Evolutionary conservation across 2,888 invertebrate genomes (phyloP), one percentile per base, ranked within the genome.

Genomic region (Acanthococcus lagerstroemiae): DNA sequence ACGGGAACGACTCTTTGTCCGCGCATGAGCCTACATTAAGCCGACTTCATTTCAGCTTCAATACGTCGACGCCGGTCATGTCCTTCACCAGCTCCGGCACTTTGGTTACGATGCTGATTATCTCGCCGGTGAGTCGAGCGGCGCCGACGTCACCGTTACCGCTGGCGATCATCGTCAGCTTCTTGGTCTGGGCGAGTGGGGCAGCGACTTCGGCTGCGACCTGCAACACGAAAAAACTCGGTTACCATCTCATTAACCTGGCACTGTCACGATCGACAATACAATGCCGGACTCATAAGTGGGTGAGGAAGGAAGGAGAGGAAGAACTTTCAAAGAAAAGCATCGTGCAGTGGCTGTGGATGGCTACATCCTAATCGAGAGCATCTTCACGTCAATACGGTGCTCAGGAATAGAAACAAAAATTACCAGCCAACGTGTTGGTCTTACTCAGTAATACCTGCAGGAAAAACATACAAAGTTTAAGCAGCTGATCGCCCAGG

Each of bases 201-300:
- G 95, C 95, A 44, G 96, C 93, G 52, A 96, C 90, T 78, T 96
- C 96, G 26, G 95, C 95, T 24, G 95, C 95, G 74, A 96, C 83
- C 95, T 95, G 73, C 44, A 45, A 46, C 2, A 56, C n/a, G 56
- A 66, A 19, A 1, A 22, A 15, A 24, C 12, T n/a, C 12, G 17
- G 21, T 15, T n/a, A 22, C 9, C 9, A 55, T 3, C 17, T 22
- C 55, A 55, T 19, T 3, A 30, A 26, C 37, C 7, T 37, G 37
- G 1, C n/a, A 37, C n/a, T 37, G n/a, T n/a, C n/a, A n/a, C n/a
- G n/a, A n/a, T n/a, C n/a, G n/a, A n/a, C n/a, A n/a, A n/a, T n/a
- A n/a, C n/a, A n/a, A n/a, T n/a, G n/a, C n/a, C n/a, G n/a, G n/a
- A n/a, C n/a, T n/a, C n/a, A n/a, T n/a, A n/a, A n/a, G n/a, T n/a